Percentiles rank a stretch among this genome's conserved stretches.
These are phyloP conservation scores for Mobula birostris DNA, from an alignment of 2,113 vertebrate species.

Conservation along the genomic window DNA sequence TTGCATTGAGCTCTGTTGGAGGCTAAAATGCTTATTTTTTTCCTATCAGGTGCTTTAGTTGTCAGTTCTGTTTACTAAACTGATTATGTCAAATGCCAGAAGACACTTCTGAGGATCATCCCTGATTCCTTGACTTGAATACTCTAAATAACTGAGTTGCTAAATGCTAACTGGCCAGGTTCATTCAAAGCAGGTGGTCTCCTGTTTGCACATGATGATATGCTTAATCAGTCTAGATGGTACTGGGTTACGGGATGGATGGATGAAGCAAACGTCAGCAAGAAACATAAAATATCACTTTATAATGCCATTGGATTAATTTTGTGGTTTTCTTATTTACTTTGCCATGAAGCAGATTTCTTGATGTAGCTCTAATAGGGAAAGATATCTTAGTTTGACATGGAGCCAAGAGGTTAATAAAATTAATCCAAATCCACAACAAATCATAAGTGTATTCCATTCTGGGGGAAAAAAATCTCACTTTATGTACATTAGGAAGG, in stretches of 20 bases:
- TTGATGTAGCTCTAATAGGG: not conserved
- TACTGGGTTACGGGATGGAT: too few relatives aligned
- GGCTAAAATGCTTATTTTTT: conserved; percentile 23
- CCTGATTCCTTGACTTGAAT: not conserved
- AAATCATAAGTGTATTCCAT: conserved; percentile 8
- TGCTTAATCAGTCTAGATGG: not conserved
- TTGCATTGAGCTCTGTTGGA: conserved; percentile 18
- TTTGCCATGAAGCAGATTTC: not conserved
- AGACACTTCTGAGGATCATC: conserved; percentile 13
- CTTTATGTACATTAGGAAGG: not conserved
- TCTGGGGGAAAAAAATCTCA: not conserved
- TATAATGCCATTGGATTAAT: not conserved
- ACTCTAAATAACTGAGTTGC: not conserved
- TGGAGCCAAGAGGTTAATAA: not conserved
- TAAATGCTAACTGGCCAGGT: not conserved
- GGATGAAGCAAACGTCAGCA: not conserved
- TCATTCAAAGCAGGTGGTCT: not conserved
- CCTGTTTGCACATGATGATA: not conserved
- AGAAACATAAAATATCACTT: not conserved
- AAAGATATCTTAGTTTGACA: not conserved
- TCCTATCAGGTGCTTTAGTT: not conserved
- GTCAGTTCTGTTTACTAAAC: conserved; percentile 15
- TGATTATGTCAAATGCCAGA: not conserved
- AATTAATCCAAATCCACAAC: not conserved
- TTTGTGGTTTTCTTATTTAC: not conserved